Conservation (phyloP, 2,113 vertebrate genomes). For the Engraulis encrasicolus region DNA sequence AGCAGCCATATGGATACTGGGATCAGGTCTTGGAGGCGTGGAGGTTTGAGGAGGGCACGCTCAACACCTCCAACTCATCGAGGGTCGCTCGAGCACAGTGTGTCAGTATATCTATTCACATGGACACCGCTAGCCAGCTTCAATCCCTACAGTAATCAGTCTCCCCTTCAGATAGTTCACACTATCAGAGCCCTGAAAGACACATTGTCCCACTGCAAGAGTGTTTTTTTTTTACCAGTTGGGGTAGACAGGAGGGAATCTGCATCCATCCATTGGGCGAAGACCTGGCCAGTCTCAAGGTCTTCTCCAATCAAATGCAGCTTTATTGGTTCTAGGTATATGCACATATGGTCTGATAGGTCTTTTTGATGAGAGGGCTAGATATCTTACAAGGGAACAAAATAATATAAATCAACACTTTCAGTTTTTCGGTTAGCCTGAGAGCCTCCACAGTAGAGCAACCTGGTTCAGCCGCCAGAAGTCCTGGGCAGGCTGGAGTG, state of each 20-base stretch:
- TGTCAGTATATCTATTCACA: too few relatives aligned
- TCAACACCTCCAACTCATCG: background rate
- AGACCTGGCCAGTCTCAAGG: background rate
- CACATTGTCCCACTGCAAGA: background rate
- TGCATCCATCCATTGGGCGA: background rate
- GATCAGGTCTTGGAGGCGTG: slow-evolving; percentile 3
- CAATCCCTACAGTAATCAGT: background rate
- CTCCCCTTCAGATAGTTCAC: background rate
- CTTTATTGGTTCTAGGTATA: background rate
- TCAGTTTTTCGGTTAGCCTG: background rate
- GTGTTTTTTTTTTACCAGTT: background rate
- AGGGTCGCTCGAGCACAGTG: too few relatives aligned
- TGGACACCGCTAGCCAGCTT: background rate
- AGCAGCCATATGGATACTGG: slow-evolving; percentile 22
- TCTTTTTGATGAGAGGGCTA: background rate
- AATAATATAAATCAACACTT: background rate
- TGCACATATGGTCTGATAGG: background rate
- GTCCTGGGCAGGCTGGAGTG: background rate
- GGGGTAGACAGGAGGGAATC: background rate
- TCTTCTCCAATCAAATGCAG: background rate
- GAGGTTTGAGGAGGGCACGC: background rate
- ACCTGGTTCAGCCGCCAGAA: background rate
- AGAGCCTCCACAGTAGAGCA: background rate
- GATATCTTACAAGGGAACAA: background rate
- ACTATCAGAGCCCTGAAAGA: background rate